Evolutionary conservation across 2,113 vertebrate genomes (phyloP).

Genomic region (Callithrix jacchus): DNA sequence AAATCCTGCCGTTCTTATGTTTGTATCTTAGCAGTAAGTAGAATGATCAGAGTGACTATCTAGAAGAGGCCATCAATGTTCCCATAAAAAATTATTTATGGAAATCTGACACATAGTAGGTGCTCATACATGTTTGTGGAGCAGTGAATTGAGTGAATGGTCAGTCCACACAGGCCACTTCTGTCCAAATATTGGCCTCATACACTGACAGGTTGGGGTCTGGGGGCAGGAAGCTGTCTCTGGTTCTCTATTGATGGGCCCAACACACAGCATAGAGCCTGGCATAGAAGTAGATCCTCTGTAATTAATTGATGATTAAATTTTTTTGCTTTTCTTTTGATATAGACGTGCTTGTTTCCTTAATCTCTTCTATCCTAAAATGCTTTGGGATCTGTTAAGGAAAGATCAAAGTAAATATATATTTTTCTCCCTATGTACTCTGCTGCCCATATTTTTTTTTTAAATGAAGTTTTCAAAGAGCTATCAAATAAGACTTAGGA

Average conservation of each 20-base stretch:
- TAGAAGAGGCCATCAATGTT: neutral
- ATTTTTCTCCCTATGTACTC: neutral
- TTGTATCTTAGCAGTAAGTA: neutral
- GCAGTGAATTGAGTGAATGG: neutral
- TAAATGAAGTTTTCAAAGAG: neutral
- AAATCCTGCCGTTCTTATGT: neutral
- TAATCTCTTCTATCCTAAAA: neutral
- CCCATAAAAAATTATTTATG: neutral
- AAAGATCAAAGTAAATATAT: slow-evolving; percentile 27
- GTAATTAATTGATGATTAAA: neutral
- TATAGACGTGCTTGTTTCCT: neutral
- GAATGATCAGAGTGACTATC: neutral
- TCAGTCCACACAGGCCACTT: neutral
- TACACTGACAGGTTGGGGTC: rapidly evolving
- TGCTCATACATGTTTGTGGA: neutral
- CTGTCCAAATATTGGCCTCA: neutral
- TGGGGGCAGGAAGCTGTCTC: neutral
- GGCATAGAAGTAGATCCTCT: neutral
- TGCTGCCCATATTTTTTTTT: neutral
- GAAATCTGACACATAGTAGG: neutral
- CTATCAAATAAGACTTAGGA: neutral
- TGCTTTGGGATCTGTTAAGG: neutral
- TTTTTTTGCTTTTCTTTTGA: neutral
- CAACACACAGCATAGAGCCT: neutral
- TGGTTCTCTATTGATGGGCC: neutral